Conservation (phyloP, 2,888 invertebrate genomes). For the Limnephilus rhombicus region DNA sequence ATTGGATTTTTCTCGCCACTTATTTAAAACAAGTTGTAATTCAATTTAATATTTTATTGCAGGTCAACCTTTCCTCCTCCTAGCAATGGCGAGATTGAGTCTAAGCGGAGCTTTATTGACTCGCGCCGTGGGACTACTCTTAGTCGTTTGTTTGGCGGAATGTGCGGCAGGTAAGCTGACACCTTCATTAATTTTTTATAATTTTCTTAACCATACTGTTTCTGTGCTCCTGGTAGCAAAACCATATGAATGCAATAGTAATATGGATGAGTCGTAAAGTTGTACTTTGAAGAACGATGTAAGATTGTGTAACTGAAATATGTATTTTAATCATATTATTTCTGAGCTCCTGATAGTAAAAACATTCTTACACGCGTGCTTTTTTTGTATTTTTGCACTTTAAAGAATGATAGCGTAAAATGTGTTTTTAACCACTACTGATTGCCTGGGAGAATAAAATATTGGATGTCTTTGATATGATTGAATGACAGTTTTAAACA, state of each 20-base stretch:
- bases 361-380: neutral
- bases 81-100: constrained; percentile 43
- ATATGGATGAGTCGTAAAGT: neutral
- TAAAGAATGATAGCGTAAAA: neutral
- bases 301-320: neutral
- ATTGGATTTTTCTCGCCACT: too few species aligned
- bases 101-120: constrained; percentile 67
- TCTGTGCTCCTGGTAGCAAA: neutral
- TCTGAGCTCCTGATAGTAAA: neutral
- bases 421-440: too few species aligned
- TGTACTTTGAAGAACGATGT: neutral
- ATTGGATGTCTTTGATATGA: neutral
- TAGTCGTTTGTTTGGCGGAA: constrained; percentile 79
- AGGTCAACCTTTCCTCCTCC: neutral
- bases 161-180: constrained; percentile 79
- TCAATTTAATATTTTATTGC: neutral
- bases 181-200: neutral
- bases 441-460: too few species aligned
- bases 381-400: neutral
- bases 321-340: neutral
- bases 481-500: neutral
- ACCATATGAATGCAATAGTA: neutral
- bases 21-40: neutral
- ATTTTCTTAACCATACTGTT: neutral
- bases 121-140: constrained; percentile 75